These are phyloP conservation scores for Esox masquinongy DNA, from an alignment of 2,797 vertebrate genomes.

Conservation along the genomic window DNA sequence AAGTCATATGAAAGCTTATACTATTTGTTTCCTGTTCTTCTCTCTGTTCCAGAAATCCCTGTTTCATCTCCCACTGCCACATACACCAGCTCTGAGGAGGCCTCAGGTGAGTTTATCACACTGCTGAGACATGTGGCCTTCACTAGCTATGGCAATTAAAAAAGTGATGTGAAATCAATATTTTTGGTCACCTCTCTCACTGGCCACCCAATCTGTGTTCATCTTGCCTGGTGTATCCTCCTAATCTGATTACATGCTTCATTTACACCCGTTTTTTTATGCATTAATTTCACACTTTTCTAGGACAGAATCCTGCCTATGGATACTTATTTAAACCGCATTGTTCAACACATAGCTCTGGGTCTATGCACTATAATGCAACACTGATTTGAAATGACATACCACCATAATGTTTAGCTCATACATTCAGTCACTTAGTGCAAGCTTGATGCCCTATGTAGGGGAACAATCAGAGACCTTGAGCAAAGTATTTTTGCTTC, in stretches of 20 bases:
- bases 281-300: conserved; percentile 64
- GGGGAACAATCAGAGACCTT: not conserved
- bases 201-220: conserved; percentile 49
- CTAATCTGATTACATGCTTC: conserved; percentile 80
- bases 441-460: not conserved
- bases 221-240: conserved; percentile 53
- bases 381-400: conserved; percentile 33
- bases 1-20: not conserved
- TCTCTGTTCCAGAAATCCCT: conserved; percentile 85
- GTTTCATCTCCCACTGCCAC: conserved; percentile 86
- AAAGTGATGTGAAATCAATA: conserved; percentile 61
- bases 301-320: conserved; percentile 35
- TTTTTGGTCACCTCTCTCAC: conserved; percentile 59
- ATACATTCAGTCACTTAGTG: conserved; percentile 5
- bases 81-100: conserved; percentile 89
- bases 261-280: conserved; percentile 76
- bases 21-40: conserved; percentile 12
- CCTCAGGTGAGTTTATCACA: conserved; percentile 80
- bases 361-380: conserved; percentile 36
- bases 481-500: not conserved
- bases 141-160: not conserved
- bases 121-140: not conserved
- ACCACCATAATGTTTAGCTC: conserved; percentile 22
- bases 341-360: conserved; percentile 59
- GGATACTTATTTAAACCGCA: conserved; percentile 44